Evolutionary conservation across 2,113 vertebrate genomes (phyloP).

Genomic region (Theropithecus gelada): DNA sequence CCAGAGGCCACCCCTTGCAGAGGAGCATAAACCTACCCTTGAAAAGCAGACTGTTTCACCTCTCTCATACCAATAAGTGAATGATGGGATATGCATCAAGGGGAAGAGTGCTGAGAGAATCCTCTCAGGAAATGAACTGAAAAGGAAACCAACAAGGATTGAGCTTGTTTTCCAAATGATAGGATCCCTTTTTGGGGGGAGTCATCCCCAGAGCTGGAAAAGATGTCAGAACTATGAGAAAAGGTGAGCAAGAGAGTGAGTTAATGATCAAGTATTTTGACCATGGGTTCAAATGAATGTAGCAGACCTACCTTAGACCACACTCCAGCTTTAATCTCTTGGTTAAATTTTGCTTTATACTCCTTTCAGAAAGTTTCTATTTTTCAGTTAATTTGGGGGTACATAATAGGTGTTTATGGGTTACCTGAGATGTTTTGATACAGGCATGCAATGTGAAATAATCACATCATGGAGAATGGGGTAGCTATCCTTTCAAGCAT

Average conservation of each 20-base stretch:
- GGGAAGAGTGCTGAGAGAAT: background rate
- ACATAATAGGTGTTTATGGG: no score
- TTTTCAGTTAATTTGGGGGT: no score
- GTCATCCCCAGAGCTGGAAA: background rate
- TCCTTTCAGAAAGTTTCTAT: background rate
- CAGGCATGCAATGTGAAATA: no score
- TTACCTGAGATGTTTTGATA: no score
- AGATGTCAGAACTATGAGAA: background rate
- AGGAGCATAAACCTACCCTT: background rate
- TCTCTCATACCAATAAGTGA: background rate
- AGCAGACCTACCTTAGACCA: slow-evolving; percentile 25
- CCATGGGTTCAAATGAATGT: background rate
- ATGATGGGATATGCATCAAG: slow-evolving; percentile 6
- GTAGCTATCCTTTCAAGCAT: no score
- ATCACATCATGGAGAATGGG: no score
- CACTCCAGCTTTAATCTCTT: background rate
- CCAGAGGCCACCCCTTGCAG: background rate
- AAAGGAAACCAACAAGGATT: slow-evolving; percentile 11
- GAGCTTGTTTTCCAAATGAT: background rate
- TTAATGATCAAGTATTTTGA: slow-evolving; percentile 11
- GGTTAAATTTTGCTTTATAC: background rate
- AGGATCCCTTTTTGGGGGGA: background rate
- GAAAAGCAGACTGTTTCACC: background rate
- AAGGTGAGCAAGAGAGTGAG: background rate
- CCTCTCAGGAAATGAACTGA: slow-evolving; percentile 29